Evolutionary conservation across 2,888 invertebrate genomes (phyloP).

Genomic region (Anoplius nigerrimus): DNA sequence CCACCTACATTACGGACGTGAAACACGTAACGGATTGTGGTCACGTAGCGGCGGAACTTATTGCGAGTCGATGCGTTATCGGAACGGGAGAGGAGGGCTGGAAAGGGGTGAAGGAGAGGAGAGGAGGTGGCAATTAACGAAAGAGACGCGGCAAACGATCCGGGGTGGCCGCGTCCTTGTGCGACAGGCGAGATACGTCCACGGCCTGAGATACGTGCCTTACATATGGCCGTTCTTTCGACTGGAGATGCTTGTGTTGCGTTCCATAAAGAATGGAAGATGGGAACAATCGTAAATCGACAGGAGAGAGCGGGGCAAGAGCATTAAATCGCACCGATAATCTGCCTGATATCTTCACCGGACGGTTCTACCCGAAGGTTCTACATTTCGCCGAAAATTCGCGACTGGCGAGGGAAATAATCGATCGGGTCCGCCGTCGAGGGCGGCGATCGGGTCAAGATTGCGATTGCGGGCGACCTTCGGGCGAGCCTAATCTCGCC

Average conservation of each 20-base stretch:
- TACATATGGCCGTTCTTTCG: background rate
- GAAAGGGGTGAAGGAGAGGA: background rate
- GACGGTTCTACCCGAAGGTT: constrained; percentile 20
- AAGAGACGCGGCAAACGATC: constrained; percentile 35
- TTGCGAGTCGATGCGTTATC: constrained; percentile 49
- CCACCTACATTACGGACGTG: constrained; percentile 31
- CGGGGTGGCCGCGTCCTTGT: constrained; percentile 35
- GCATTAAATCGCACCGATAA: constrained; percentile 31
- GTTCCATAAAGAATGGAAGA: too few species aligned
- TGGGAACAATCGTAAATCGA: constrained; percentile 24
- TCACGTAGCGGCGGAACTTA: constrained; percentile 33
- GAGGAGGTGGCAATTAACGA: constrained; percentile 48
- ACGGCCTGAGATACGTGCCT: background rate
- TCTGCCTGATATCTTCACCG: constrained; percentile 31
- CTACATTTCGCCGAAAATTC: constrained; percentile 38
- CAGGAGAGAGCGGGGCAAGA: background rate
- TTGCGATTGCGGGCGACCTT: constrained; percentile 25
- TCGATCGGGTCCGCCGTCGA: constrained; percentile 27
- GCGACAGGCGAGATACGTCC: background rate
- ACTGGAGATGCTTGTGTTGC: constrained; percentile 13
- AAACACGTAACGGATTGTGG: constrained; percentile 9
- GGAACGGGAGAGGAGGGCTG: constrained; percentile 18
- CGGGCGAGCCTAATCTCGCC: constrained; percentile 24
- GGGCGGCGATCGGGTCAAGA: constrained; percentile 35
- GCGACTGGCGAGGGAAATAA: constrained; percentile 36